Evolutionary conservation across 2,888 invertebrate species (phyloP).

Genomic region (Dioctria linearis): DNA sequence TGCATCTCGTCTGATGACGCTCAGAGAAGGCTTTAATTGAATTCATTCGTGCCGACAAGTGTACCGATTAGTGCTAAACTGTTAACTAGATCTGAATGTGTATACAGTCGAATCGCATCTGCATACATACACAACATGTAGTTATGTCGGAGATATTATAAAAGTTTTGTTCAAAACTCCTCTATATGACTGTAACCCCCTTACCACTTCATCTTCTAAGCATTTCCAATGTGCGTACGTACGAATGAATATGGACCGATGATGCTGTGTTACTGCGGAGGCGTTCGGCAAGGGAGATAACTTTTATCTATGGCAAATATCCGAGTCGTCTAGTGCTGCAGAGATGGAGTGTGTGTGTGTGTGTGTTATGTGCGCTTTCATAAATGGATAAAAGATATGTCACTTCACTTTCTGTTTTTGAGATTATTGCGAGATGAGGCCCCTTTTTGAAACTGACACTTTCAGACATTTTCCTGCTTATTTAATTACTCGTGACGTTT

Average conservation of each 20-base stretch:
- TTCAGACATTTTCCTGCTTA: conserved; percentile 53
- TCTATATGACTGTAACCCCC: not conserved
- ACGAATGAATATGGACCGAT: not conserved
- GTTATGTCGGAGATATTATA: not conserved
- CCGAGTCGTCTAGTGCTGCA: not conserved
- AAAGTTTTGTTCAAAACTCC: not conserved
- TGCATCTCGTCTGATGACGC: not conserved
- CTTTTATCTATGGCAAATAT: conserved; percentile 22
- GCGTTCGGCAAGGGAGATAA: not conserved
- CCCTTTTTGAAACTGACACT: conserved; percentile 55
- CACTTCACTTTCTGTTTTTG: conserved; percentile 56
- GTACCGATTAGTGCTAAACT: conserved; percentile 39
- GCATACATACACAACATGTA: not conserved
- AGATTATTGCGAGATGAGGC: conserved; percentile 52
- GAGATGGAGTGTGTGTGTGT: not conserved
- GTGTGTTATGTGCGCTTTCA: conserved; percentile 4
- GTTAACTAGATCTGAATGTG: conserved; percentile 34
- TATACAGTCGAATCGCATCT: not conserved
- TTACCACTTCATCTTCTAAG: too few relatives aligned
- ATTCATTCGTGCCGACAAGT: conserved; percentile 41
- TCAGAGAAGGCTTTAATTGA: conserved; percentile 30
- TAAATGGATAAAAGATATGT: conserved; percentile 56
- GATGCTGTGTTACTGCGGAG: not conserved
- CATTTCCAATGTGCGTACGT: not conserved
- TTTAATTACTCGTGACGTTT: conserved; percentile 55